Evolutionary conservation across 2,888 invertebrate genomes (phyloP), one percentile per base, ranked within the genome.

Genomic region (Ptilodon capucinus): DNA sequence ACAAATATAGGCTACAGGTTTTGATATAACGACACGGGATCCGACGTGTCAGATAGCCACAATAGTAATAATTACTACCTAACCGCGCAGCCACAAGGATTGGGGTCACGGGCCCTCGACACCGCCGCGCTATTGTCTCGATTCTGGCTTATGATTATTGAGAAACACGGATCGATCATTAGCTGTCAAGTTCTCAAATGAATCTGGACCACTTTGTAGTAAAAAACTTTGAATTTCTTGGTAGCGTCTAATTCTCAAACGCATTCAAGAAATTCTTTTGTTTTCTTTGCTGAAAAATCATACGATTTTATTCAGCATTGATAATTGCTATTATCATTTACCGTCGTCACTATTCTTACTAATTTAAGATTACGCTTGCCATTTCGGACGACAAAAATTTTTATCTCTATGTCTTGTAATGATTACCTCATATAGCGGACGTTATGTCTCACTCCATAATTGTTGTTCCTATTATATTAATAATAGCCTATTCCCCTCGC

Each of bases 101-200:
- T 57, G 59, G 40, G 68, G 65, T 66, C 65, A 66, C 49, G 54
- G 63, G n/a, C n/a, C n/a, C n/a, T n/a, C n/a, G n/a, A n/a, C n/a
- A n/a, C n/a, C 62, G 44, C 32, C 41, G 44, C 54, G 19, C 48
- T 56, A 68, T 68, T 65, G 68, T 64, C 65, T 66, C 54, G 52
- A 52, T 54, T 51, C 54, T 53, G 51, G 51, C 35, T 59, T 59
- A 64, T 58, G 57, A 57, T 61, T 50, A 59, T 66, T 66, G 59
- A 57, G 59, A 57, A 64, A 61, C 42, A 43, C 48, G 23, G 17
- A 39, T 35, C 25, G 45, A 46, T 40, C 25, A 40, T 36, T 40
- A 36, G n/a, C 13, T 35, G 23, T 35, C 25, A 21, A n/a, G 34
- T 5, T n/a, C 39, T 23, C 36, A 36, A 6, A 35, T 36, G 13